phyloP scores from a whole-genome alignment of 2,113 vertebrate genomes.

The Brevimyrus niger region DNA sequence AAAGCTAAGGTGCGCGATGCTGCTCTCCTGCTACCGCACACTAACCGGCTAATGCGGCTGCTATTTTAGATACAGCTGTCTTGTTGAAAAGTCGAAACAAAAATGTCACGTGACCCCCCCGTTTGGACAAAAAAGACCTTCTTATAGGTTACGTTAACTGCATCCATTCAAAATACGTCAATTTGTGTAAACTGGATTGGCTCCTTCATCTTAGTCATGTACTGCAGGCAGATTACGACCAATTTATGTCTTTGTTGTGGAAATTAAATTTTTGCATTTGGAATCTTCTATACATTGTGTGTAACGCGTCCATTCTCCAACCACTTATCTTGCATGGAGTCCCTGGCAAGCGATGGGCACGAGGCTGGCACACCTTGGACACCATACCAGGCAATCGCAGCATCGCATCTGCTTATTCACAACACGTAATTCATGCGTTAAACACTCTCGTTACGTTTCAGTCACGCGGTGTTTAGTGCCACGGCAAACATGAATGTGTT shows the following conservation, averaged over 20 bases:
- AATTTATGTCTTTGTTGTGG: background rate
- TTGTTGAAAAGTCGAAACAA: background rate
- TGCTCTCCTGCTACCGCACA: background rate
- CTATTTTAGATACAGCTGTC: background rate
- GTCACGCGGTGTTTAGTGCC: background rate
- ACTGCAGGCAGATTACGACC: background rate
- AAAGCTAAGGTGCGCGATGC: background rate
- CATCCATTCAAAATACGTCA: background rate
- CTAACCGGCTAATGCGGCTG: background rate
- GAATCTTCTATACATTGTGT: background rate
- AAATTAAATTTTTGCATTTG: background rate
- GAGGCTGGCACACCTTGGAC: background rate
- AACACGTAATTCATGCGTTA: background rate
- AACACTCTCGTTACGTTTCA: background rate
- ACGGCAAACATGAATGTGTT: background rate
- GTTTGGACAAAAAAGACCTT: background rate
- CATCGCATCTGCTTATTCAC: background rate
- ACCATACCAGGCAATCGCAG: background rate
- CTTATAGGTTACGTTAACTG: background rate
- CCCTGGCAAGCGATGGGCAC: background rate
- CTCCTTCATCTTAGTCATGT: background rate
- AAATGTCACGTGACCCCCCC: background rate
- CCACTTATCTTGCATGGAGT: background rate
- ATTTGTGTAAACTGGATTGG: background rate
- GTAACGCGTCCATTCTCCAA: background rate